phyloP scores from a whole-genome alignment of 2,888 invertebrate species.

The Tridacna gigas region DNA sequence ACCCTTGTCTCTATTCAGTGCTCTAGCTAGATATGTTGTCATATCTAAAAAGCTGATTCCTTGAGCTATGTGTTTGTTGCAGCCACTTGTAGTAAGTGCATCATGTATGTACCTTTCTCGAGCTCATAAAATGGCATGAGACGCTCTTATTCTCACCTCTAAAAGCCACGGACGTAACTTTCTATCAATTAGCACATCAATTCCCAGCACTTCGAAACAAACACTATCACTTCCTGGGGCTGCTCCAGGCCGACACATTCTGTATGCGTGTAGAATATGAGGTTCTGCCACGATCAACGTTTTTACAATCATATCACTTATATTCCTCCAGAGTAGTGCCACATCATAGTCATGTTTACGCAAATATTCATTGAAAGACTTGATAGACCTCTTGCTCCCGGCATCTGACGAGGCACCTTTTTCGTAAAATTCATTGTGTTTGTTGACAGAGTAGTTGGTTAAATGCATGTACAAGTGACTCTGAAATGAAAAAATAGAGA shows the following conservation, averaged over 20 bases:
- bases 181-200: conserved; percentile 84
- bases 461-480: conserved; percentile 84
- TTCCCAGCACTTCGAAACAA: conserved; percentile 85
- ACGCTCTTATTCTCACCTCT: conserved; percentile 75
- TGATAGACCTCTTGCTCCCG: conserved; percentile 84
- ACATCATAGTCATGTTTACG: conserved; percentile 82
- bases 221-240: conserved; percentile 82
- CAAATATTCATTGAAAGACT: conserved; percentile 83
- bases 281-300: conserved; percentile 83
- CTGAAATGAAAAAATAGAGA: conserved; percentile 70
- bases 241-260: conserved; percentile 85
- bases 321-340: conserved; percentile 82
- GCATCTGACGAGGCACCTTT: conserved; percentile 79
- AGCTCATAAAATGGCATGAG: too few relatives aligned
- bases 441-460: conserved; percentile 85
- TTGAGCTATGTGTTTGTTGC: too few relatives aligned
- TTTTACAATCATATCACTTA: conserved; percentile 84
- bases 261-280: conserved; percentile 84
- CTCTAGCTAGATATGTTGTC: too few relatives aligned
- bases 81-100: too few relatives aligned
- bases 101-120: too few relatives aligned
- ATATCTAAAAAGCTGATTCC: too few relatives aligned
- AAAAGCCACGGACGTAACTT: conserved; percentile 84
- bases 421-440: conserved; percentile 84
- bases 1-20: too few relatives aligned